Conservation (phyloP, 1,140 invertebrate species). For the Vanessa tameamea region DNA sequence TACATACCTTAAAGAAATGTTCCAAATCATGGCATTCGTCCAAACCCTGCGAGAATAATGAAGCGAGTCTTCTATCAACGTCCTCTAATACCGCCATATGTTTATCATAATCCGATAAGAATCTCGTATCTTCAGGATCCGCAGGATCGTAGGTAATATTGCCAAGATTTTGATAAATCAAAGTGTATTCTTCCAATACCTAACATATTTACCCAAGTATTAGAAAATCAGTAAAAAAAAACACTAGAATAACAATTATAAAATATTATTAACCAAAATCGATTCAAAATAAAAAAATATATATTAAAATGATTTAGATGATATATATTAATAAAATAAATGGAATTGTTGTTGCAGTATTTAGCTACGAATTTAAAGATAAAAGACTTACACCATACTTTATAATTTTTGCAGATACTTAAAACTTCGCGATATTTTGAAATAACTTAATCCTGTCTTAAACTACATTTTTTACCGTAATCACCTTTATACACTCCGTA, state of each 20-base stretch:
- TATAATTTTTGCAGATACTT: too few species aligned
- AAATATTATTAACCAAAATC: too few species aligned
- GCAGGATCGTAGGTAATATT: constrained; percentile 82
- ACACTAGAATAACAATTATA: too few species aligned
- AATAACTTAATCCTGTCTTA: not conserved
- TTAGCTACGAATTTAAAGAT: too few species aligned
- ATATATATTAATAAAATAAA: too few species aligned
- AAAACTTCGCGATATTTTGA: too few species aligned
- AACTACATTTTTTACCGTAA: not conserved
- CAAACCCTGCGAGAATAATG: constrained; percentile 88
- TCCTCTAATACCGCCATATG: constrained; percentile 83
- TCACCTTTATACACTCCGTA: constrained; percentile 77
- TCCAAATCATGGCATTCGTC: constrained; percentile 89
- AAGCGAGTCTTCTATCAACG: constrained; percentile 87
- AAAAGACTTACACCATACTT: too few species aligned
- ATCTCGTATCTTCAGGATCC: constrained; percentile 84
- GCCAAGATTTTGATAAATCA: constrained; percentile 85
- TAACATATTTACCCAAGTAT: constrained; percentile 29
- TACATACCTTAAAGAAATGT: constrained; percentile 78
- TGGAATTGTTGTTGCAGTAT: too few species aligned
- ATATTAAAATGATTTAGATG: too few species aligned
- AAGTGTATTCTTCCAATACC: constrained; percentile 87
- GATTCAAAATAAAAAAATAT: too few species aligned
- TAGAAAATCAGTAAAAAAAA: not conserved
- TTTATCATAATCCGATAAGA: constrained; percentile 83